Conservation (phyloP, 2,113 vertebrate genomes). For the Phrynosoma blainvillii region DNA sequence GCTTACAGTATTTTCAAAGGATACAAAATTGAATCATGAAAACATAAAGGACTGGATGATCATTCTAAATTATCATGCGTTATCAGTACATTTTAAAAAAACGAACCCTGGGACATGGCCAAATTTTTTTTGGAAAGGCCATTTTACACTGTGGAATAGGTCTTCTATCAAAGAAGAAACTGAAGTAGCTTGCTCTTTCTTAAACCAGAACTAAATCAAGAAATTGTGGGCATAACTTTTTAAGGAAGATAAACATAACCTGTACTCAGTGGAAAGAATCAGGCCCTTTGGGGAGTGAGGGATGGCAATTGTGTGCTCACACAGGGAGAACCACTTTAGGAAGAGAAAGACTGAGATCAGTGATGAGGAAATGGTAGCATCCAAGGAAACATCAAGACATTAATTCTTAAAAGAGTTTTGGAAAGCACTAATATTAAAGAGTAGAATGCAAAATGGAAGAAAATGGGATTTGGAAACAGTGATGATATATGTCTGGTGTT, state of each 20-base stretch:
- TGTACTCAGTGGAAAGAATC: neutral
- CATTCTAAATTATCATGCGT: neutral
- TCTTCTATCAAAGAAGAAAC: neutral
- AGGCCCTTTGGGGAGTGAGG: neutral
- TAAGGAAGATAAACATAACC: neutral
- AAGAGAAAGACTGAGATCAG: neutral
- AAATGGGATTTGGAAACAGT: neutral
- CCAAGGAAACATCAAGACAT: neutral
- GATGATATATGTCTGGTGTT: neutral
- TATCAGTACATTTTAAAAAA: neutral
- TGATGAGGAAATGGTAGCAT: neutral
- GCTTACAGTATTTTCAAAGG: neutral
- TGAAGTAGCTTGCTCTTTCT: neutral
- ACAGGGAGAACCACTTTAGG: neutral
- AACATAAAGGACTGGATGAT: neutral
- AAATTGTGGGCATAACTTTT: no score
- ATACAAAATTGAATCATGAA: neutral
- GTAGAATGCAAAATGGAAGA: neutral
- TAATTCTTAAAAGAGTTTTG: neutral
- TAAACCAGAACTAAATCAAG: neutral
- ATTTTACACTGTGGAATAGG: neutral
- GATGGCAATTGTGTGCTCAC: neutral
- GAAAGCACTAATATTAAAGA: neutral
- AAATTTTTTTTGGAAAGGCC: neutral
- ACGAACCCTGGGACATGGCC: neutral